phyloP scores from a whole-genome alignment of 2,888 invertebrate genomes.

The Leistus spinibarbis region DNA sequence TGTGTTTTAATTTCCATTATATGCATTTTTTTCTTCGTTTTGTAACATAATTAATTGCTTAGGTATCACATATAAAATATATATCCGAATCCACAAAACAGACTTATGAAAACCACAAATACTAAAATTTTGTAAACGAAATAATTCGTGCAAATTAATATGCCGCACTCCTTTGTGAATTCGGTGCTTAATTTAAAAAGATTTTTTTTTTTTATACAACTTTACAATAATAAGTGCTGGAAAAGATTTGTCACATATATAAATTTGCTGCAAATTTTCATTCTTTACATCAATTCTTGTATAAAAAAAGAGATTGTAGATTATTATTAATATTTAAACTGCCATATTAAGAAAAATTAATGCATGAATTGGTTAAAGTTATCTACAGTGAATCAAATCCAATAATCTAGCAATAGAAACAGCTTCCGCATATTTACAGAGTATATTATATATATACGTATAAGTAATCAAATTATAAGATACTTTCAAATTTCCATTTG shows the following conservation, averaged over 20 bases:
- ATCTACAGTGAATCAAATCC: conserved; percentile 35
- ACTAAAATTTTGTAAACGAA: neutral
- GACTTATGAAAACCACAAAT: neutral
- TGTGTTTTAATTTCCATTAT: no score
- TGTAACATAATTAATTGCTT: neutral
- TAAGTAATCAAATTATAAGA: neutral
- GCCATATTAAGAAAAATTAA: conserved; percentile 29
- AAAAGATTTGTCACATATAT: neutral
- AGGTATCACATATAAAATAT: neutral
- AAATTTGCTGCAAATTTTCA: neutral
- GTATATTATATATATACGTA: neutral
- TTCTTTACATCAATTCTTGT: neutral
- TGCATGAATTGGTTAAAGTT: conserved; percentile 25
- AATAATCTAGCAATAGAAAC: conserved; percentile 29
- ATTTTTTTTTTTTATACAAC: neutral
- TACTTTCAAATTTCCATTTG: neutral
- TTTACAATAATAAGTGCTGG: neutral
- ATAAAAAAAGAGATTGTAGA: neutral
- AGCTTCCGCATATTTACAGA: conserved; percentile 30
- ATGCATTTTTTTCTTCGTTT: no score
- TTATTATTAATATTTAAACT: neutral
- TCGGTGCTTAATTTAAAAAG: no score
- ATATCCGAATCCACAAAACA: neutral
- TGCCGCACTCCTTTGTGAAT: no score
- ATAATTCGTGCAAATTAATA: neutral